Evolutionary conservation across 1,140 invertebrate genomes (phyloP).

Genomic region (Ladona fulva): DNA sequence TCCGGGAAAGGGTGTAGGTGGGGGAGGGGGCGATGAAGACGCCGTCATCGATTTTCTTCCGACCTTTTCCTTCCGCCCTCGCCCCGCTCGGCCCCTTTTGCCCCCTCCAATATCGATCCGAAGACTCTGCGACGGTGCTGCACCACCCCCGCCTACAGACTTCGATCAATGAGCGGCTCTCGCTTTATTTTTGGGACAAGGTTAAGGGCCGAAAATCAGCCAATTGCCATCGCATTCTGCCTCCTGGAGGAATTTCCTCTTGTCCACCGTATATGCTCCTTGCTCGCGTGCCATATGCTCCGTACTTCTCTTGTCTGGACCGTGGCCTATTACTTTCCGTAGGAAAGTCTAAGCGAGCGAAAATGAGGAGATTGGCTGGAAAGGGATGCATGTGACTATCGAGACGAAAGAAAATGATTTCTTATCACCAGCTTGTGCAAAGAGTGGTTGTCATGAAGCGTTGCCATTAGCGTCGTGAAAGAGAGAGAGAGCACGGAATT

Average conservation of each 20-base stretch:
- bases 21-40: not conserved
- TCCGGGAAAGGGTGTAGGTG: not conserved
- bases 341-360: too few species aligned
- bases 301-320: too few species aligned
- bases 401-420: too few species aligned
- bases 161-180: not conserved
- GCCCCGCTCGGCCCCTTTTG: not conserved
- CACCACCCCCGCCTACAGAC: not conserved
- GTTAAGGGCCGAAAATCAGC: not conserved
- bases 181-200: conserved; percentile 9
- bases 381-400: too few species aligned
- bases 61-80: not conserved
- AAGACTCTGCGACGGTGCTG: not conserved
- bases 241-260: not conserved
- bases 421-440: too few species aligned
- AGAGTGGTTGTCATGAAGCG: too few species aligned
- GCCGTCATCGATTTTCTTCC: not conserved
- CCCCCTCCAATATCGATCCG: not conserved
- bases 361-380: too few species aligned
- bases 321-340: too few species aligned
- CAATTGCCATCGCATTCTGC: not conserved
- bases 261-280: too few species aligned
- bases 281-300: too few species aligned
- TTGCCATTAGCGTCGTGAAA: too few species aligned
- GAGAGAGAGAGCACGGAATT: too few species aligned